Base-by-base conservation (phyloP, 2,113 vertebrate genomes). In the Amblyopsis rosae region DNA sequence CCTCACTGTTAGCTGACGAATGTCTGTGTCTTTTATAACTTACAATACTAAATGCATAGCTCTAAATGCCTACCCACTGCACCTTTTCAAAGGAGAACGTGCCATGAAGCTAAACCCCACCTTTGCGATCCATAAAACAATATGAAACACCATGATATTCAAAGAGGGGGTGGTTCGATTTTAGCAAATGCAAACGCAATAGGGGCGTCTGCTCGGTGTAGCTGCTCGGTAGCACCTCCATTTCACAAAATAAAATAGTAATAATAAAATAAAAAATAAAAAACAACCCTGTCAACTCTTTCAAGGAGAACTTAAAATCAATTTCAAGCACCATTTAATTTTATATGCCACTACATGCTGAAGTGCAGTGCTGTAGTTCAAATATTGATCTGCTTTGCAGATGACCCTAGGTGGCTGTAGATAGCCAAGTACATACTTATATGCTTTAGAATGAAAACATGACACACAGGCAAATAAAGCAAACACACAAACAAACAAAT, bases 241-340 rank as follows among this genome's bases (percentile, higher is more conserved):
- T 78, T 76, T 70, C 65, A 13, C 49, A 11, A 51, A 12, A 51
- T 12, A 51, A 12, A 58, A 26, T 26, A 19, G 33, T 58, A 58
- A 58, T 58, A 58, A 58, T 16, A 26, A 60, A 60, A 69, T 26
- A 50, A 69, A 73, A 12, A 50, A 50, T 17, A 50, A 61, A 61
- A 61, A 65, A 41, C 73, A 79, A 79, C 83, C 84, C 80, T 87
- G 82, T 66, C 65, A 75, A 83, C 80, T 64, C 80, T 83, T 74
- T 72, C 80, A 79, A 88, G 82, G 87, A 80, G 81, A 86, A 87
- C 77, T 85, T 86, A 60, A 81, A 91, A 91, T 91, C 89, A 89
- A 88, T 89, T 91, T 90, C 87, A 91, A 88, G 87, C 76, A 76
- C 85, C 88, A 89, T 90, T 91, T 88, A 59, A 82, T 89, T 89